A percentile compares a stretch with the other conserved stretches of the same genome.
Evolutionary conservation across 1,140 invertebrate species (phyloP).

Genomic region (Drosophila santomea): DNA sequence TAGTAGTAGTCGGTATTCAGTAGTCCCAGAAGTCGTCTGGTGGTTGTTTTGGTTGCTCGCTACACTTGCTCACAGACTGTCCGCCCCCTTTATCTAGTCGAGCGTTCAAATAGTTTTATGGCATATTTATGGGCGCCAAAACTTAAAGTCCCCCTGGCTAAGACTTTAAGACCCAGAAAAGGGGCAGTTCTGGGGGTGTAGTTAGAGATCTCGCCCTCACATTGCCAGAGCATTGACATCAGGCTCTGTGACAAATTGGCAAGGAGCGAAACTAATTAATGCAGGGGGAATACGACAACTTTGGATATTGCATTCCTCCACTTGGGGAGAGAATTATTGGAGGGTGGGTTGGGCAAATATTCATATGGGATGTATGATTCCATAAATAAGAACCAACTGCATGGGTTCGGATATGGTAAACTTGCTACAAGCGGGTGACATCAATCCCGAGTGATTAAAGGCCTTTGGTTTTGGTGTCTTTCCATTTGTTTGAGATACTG

Average conservation of each 20-base stretch:
- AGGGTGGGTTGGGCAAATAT: conserved; percentile 11
- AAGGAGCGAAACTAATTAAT: conserved; percentile 73
- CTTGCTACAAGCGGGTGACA: background rate
- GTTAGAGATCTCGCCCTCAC: conserved; percentile 20
- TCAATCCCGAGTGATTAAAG: background rate
- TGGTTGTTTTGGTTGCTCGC: conserved; percentile 54
- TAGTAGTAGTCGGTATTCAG: conserved; percentile 16
- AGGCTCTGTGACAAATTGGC: conserved; percentile 70
- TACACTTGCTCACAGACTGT: conserved; percentile 70
- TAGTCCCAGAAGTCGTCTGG: conserved; percentile 62
- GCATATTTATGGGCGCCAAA: conserved; percentile 81
- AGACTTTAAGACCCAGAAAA: conserved; percentile 69
- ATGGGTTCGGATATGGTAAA: background rate
- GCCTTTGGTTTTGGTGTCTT: too few species aligned
- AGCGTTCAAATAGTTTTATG: conserved; percentile 78
- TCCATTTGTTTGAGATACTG: too few species aligned
- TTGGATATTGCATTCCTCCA: conserved; percentile 48
- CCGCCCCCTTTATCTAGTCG: conserved; percentile 77
- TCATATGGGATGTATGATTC: conserved; percentile 16
- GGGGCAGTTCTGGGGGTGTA: conserved; percentile 2
- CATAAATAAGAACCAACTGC: conserved; percentile 2
- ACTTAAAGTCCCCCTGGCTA: conserved; percentile 74
- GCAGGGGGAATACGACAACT: conserved; percentile 35
- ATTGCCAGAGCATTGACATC: conserved; percentile 51
- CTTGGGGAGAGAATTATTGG: background rate